phyloP scores from a whole-genome alignment of 1,140 invertebrate species.

The Trichoplusia ni region DNA sequence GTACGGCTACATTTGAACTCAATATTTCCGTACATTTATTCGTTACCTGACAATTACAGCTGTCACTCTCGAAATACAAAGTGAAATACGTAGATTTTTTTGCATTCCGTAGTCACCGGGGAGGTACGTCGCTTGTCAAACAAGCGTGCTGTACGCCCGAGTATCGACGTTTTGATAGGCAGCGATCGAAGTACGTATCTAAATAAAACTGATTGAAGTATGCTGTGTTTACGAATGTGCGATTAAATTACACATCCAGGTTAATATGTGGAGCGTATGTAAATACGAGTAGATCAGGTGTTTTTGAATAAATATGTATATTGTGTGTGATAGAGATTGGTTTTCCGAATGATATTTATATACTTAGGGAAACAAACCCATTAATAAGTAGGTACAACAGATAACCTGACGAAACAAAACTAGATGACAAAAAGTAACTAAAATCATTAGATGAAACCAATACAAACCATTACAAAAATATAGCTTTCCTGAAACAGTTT shows the following conservation, averaged over 20 bases:
- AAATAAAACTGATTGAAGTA: conserved; percentile 33
- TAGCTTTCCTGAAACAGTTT: too few relatives aligned
- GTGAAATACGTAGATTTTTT: conserved; percentile 25
- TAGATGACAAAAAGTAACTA: too few relatives aligned
- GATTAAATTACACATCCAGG: conserved; percentile 2
- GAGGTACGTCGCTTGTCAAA: conserved; percentile 26
- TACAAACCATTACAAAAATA: too few relatives aligned
- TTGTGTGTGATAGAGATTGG: too few relatives aligned
- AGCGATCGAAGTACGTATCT: conserved; percentile 23
- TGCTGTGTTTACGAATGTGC: conserved; percentile 8
- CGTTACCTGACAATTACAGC: conserved; percentile 32
- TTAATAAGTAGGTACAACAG: too few relatives aligned
- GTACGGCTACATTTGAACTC: not conserved
- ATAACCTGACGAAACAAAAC: too few relatives aligned
- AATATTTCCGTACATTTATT: conserved; percentile 26
- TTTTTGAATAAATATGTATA: not conserved
- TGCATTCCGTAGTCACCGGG: conserved; percentile 16
- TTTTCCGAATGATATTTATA: too few relatives aligned
- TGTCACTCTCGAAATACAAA: conserved; percentile 17
- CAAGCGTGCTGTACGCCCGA: conserved; percentile 1
- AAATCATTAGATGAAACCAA: too few relatives aligned
- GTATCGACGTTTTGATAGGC: conserved; percentile 28
- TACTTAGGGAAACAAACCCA: too few relatives aligned
- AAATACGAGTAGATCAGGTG: not conserved
- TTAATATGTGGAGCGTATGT: not conserved